Evolutionary conservation across 2,113 vertebrate genomes (phyloP), one percentile per base, ranked within the genome.

Genomic region (Pelmatolapia mariae): DNA sequence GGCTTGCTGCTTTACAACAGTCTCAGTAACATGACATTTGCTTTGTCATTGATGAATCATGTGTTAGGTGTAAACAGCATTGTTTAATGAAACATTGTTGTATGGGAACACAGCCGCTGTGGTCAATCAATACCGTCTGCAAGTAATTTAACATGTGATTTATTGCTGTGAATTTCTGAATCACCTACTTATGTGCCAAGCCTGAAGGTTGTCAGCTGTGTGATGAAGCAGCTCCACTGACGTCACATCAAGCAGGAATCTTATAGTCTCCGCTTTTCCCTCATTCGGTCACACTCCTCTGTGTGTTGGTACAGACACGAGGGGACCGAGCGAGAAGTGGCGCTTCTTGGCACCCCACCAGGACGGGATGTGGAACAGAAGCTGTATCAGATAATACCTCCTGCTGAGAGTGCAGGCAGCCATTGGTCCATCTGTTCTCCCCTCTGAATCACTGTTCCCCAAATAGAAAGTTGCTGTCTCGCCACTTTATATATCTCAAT

Each of bases 391-490:
- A 94, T 92, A 94, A 92, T 31, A 56, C 81, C 91, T 87, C 93
- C 93, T 88, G 89, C 93, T 91, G 93, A 86, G 92, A 88, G 86
- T 78, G 89, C 88, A 92, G 84, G 89, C 90, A 53, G 89, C 92
- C 93, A 91, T 86, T 83, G 91, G 89, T 93, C 93, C 92, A 91
- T 94, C 95, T 95, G 93, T 81, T 92, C 89, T 85, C 93, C 86
- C 90, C 86, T 85, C 82, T 94, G 92, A 93, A 87, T 93, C 89
- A 92, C 89, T 71, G 85, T 15, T 93, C 93, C 86, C 84, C 87
- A 91, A 93, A 94, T 94, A 94, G 91, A 95, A 94, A 89, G 88
- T 90, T 92, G 89, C 90, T 83, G 91, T 87, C 89, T 93, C 86
- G 4, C 90, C 89, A 85, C 52, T 92, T 93, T 76, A 79, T 43